These are phyloP conservation scores for Equus quagga DNA, from an alignment of 2,113 vertebrate genomes.

Conservation along the genomic window DNA sequence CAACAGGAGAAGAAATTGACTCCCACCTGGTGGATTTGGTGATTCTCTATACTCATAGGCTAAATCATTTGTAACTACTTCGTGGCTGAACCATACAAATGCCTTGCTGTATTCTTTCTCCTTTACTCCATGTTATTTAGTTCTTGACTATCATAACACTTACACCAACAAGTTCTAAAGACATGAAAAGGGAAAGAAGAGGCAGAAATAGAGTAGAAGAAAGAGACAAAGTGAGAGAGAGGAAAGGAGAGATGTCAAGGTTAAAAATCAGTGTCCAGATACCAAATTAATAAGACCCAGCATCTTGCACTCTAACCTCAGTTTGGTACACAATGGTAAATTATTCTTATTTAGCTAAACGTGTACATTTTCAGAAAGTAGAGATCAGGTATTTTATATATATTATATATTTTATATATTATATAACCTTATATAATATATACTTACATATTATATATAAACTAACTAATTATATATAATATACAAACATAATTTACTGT, in stretches of 20 bases:
- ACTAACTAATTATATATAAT: not conserved
- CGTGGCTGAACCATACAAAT: not conserved
- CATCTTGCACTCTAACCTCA: not conserved
- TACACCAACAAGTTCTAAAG: not conserved
- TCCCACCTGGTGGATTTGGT: not conserved
- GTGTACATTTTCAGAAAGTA: conserved; percentile 42
- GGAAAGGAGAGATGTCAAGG: not conserved
- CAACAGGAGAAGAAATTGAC: not conserved
- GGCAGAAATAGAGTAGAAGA: not conserved
- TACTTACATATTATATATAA: not conserved
- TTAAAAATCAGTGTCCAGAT: not conserved
- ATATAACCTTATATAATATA: not conserved
- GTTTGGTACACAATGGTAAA: not conserved
- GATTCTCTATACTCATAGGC: not conserved
- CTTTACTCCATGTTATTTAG: not conserved
- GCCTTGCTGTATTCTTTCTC: not conserved
- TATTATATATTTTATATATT: not conserved
- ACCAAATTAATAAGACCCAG: not conserved
- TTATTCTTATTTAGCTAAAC: conserved; percentile 2
- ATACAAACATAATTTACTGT: not conserved
- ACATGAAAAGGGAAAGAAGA: not conserved
- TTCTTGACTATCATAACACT: not conserved
- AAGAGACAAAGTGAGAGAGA: not conserved
- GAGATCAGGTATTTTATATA: not conserved
- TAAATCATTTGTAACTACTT: not conserved